Base-by-base conservation (phyloP, 2,888 invertebrate genomes). In the Cosmorhoe ocellata region DNA sequence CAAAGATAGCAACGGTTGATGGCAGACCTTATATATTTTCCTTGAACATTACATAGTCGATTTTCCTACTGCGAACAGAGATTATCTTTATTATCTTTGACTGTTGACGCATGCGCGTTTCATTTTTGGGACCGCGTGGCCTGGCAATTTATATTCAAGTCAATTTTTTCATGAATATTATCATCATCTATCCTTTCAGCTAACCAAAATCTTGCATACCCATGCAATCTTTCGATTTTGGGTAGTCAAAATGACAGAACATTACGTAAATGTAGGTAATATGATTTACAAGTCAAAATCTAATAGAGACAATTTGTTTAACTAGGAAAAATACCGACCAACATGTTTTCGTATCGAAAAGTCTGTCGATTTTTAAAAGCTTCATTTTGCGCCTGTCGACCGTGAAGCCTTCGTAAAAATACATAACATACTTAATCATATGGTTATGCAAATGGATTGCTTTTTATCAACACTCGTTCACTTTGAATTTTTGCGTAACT, bases 401-500 rank as follows among this genome's bases (percentile, higher is more conserved):
- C 12, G 37, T 33, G 18, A 3, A 37, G 36, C 37, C 40, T 37
- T 13, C 36, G 40, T 53, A 53, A 48, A 53, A 53, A 44, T 43
- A 47, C 31, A 45, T 47, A 34, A 22, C 47, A 28, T 48, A n/a
- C n/a, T n/a, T n/a, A 30, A 43, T 52, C 41, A 46, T 46, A 53
- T 40, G 14, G 44, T 48, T 36, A 53, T 48, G 48, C 43, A 53
- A 50, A 55, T 47, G 42, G 42, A 47, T 39, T 39, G 47, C 45
- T 50, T 60, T 61, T 59, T 61, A 68, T 58, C 62, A 59, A 50
- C 54, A 45, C 51, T 56, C 61, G 66, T 73, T 67, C 49, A 62
- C 42, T 59, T 58, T 56, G 48, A 68, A 69, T 69, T 62, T 58
- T 56, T 57, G 61, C 46, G 58, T 54, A 66, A 50, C 67, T 69